These are phyloP conservation scores for Phoronis australis DNA, from an alignment of 2,888 invertebrate species.

Conservation along the genomic window DNA sequence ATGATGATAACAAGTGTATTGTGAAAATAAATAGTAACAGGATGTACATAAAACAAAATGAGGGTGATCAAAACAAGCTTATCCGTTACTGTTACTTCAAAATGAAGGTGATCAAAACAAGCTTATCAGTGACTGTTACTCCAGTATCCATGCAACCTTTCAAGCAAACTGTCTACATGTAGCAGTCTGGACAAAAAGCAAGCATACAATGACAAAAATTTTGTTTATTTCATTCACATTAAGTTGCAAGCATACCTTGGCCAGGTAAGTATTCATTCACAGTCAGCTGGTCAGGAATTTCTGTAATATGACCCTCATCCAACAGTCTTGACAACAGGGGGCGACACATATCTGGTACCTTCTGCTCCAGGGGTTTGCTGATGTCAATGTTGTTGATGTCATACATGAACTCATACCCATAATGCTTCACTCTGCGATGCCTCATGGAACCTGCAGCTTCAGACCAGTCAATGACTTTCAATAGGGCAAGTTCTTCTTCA, in stretches of 20 bases:
- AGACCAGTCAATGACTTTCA: conserved; percentile 60
- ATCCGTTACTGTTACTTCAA: no score
- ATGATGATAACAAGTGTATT: no score
- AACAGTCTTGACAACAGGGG: conserved; percentile 63
- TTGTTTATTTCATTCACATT: background rate
- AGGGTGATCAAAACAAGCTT: no score
- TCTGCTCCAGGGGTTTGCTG: conserved; percentile 59
- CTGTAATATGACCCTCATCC: conserved; percentile 42
- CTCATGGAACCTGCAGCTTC: conserved; percentile 55
- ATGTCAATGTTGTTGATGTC: conserved; percentile 79
- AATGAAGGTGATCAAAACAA: no score
- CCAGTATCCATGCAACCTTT: no score
- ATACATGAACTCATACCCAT: conserved; percentile 87
- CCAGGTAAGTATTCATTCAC: conserved; percentile 55
- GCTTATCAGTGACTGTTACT: no score
- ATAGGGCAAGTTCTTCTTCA: conserved; percentile 64
- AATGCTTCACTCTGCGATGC: conserved; percentile 81
- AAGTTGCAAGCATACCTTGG: conserved; percentile 43
- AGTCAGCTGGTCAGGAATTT: conserved; percentile 52
- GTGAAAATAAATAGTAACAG: no score
- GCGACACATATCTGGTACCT: conserved; percentile 68
- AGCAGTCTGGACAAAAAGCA: background rate
- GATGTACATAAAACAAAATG: no score
- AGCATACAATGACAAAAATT: background rate
- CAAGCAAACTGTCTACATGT: no score